Evolutionary conservation across 30 jellyfish, hydroid and myxozoan species (phyloP).

Genomic region (Clytia hemisphaerica): DNA sequence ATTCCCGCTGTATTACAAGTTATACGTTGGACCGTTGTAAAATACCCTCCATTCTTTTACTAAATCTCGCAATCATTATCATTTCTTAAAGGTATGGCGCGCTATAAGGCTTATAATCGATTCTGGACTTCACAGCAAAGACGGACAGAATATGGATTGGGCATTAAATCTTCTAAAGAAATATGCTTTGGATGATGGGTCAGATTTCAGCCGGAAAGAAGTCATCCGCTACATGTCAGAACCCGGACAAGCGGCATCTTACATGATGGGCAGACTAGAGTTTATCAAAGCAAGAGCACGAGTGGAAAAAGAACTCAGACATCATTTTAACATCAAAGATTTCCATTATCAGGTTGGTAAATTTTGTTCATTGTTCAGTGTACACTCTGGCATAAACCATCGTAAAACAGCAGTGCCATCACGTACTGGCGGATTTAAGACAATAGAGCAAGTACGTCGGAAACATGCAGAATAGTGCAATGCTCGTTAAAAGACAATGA

Average conservation of each 20-base stretch:
- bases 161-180: slow-evolving; percentile 76
- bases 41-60: too few relatives aligned
- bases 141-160: slow-evolving; percentile 80
- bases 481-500: slow-evolving; percentile 2
- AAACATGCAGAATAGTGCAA: neutral
- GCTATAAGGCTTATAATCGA: slow-evolving; percentile 86
- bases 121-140: slow-evolving; percentile 82
- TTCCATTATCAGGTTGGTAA: slow-evolving; percentile 79
- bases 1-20: too few relatives aligned
- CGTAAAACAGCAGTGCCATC: neutral
- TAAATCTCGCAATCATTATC: neutral
- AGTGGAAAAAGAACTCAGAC: slow-evolving; percentile 71
- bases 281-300: slow-evolving; percentile 53
- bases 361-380: neutral
- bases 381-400: neutral
- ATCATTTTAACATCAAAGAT: slow-evolving; percentile 53
- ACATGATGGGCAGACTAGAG: slow-evolving; percentile 84
- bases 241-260: slow-evolving; percentile 91
- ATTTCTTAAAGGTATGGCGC: slow-evolving; percentile 59
- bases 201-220: slow-evolving; percentile 83
- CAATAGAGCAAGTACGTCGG: neutral
- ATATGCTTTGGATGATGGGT: slow-evolving; percentile 78
- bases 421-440: neutral
- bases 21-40: too few relatives aligned
- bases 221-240: slow-evolving; percentile 83